Evolutionary conservation across 2,888 invertebrate species (phyloP).

Genomic region (Himalopsyche anomala): DNA sequence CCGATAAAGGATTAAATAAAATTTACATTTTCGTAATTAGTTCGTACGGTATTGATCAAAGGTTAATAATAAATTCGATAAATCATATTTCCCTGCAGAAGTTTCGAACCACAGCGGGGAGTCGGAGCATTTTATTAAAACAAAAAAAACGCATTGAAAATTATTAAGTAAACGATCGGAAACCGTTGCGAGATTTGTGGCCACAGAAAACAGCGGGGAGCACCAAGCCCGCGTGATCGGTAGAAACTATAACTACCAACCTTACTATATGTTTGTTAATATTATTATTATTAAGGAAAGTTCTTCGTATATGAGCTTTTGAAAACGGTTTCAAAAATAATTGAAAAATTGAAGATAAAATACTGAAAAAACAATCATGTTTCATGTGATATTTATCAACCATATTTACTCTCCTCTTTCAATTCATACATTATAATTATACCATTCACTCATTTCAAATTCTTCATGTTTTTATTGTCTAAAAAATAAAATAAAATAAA

Average conservation of each 20-base stretch:
- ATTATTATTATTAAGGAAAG: not conserved
- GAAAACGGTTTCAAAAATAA: too few relatives aligned
- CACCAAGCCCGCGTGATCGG: not conserved
- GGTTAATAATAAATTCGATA: slow-evolving; percentile 4
- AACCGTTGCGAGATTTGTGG: not conserved
- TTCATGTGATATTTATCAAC: too few relatives aligned
- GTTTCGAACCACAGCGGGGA: not conserved
- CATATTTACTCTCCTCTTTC: too few relatives aligned
- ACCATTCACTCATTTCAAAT: too few relatives aligned
- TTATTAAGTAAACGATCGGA: slow-evolving; percentile 15
- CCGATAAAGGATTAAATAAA: not conserved
- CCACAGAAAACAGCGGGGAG: slow-evolving; percentile 33
- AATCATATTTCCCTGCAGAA: slow-evolving; percentile 1
- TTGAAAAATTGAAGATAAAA: too few relatives aligned
- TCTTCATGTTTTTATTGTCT: too few relatives aligned
- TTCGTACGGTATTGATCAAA: not conserved
- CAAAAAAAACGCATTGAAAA: slow-evolving; percentile 22
- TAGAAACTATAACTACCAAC: not conserved
- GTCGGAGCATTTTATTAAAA: slow-evolving; percentile 13
- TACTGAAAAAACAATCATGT: too few relatives aligned
- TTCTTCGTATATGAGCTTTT: slow-evolving; percentile 11
- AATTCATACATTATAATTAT: too few relatives aligned
- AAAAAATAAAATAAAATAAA: too few relatives aligned
- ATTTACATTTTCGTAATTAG: slow-evolving; percentile 20
- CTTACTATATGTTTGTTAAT: too few relatives aligned